These are phyloP conservation scores for Monomorium pharaonis DNA, from an alignment of 1,140 invertebrate species.

Conservation along the genomic window DNA sequence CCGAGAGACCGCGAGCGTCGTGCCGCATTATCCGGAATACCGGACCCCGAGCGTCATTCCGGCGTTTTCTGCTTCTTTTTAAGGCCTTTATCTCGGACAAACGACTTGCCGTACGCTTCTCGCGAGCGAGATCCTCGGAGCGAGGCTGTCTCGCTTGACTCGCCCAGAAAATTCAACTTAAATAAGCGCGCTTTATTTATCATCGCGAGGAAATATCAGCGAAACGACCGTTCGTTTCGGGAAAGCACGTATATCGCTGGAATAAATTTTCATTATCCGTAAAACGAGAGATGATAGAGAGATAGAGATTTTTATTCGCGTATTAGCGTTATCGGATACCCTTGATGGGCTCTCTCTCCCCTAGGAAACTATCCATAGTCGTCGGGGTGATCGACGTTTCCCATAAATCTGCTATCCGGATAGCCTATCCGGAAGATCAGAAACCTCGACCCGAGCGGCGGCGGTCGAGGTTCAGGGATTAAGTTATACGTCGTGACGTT, in stretches of 20 bases:
- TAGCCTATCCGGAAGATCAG: conserved; percentile 38
- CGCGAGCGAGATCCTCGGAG: no score
- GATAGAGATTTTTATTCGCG: conserved; percentile 22
- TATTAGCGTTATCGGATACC: conserved; percentile 34
- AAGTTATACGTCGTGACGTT: conserved; percentile 62
- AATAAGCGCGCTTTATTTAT: neutral
- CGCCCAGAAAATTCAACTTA: neutral
- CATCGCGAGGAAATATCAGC: neutral
- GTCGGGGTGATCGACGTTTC: conserved; percentile 8
- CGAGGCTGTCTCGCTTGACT: neutral
- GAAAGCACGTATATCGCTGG: neutral
- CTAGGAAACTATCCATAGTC: conserved; percentile 15
- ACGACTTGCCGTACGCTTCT: neutral
- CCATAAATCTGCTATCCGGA: conserved; percentile 40
- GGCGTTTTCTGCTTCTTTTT: conserved; percentile 24
- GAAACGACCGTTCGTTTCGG: neutral
- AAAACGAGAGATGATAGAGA: neutral
- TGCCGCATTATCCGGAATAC: conserved; percentile 50
- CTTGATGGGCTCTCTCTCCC: conserved; percentile 16
- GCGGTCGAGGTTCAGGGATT: conserved; percentile 58
- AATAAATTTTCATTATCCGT: neutral
- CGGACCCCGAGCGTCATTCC: conserved; percentile 46
- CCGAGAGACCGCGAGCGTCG: conserved; percentile 63
- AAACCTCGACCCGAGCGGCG: conserved; percentile 12
- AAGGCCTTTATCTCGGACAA: conserved; percentile 4